A percentile compares a stretch with the other conserved stretches of the same genome.
Conservation (phyloP, 2,797 vertebrate species). For the Halcyon smyrnensis region DNA sequence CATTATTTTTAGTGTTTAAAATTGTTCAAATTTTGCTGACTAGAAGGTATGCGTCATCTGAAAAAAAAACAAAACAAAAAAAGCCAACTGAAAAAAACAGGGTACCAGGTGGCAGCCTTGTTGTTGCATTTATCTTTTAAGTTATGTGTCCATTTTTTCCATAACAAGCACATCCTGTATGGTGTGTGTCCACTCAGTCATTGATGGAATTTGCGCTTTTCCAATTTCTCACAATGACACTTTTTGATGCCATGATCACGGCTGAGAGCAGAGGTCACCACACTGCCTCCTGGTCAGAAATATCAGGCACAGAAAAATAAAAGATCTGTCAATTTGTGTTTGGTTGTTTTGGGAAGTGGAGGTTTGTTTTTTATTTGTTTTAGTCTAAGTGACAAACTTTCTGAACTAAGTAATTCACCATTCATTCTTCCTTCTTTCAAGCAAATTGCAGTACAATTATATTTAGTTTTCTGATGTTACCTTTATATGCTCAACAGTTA, state of each 20-base stretch:
- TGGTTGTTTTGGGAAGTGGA: background rate
- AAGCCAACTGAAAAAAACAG: background rate
- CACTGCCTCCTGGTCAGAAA: constrained; percentile 19
- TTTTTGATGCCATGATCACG: background rate
- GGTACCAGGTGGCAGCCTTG: constrained; percentile 19
- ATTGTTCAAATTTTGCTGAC: background rate
- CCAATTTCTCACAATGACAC: constrained; percentile 49
- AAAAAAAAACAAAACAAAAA: background rate
- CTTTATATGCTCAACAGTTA: background rate
- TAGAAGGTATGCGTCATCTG: background rate
- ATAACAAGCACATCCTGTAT: constrained; percentile 22
- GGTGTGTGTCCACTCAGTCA: constrained; percentile 37
- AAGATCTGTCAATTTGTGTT: constrained; percentile 19
- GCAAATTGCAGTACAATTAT: background rate
- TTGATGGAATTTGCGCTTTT: constrained; percentile 60
- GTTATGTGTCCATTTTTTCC: constrained; percentile 14
- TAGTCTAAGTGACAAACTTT: background rate
- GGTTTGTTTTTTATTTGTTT: background rate
- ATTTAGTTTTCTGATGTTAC: background rate
- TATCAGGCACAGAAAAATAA: constrained; percentile 38
- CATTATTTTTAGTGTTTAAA: background rate
- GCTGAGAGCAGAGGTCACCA: constrained; percentile 32
- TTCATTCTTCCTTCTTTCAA: background rate
- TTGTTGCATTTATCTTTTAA: constrained; percentile 40
- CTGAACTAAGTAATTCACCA: background rate